Base-by-base conservation (phyloP, 1,140 invertebrate species). In the Drosophila guanche region DNA sequence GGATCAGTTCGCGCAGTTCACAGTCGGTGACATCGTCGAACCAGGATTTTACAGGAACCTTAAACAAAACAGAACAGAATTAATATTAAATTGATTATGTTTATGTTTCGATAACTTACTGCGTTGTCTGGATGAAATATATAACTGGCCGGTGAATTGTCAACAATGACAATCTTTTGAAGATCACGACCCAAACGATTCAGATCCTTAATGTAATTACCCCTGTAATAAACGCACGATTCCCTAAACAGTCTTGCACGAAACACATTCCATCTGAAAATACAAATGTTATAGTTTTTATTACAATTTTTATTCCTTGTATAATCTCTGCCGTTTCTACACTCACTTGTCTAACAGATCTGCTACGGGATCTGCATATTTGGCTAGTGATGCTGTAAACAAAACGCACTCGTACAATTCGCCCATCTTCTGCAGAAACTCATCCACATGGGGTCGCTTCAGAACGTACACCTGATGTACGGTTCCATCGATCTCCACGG, bases 71-170 rank as follows among this genome's bases (percentile, higher is more conserved):
- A 45, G 0, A 4, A 23, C 12, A 20, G n/a, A 56, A 22, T 4
- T 10, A n/a, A 8, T 22, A 5, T 3, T 51, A 7, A 66, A 40
- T n/a, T 33, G 3, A 5, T 6, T 4, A 4, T 8, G 12, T 16
- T 6, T 3, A 47, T 29, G 4, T 42, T 3, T 33, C 3, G 10
- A 43, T 22, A 76, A 95, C 96, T 97, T 93, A 99, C 98, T 92
- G 99, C 98, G 94, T 99, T 99, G 92, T 99, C 97, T 91, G 99
- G 98, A 95, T 99, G 99, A 95, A 99, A 99, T 93, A 99, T 98
- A 93, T 99, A 99, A 65, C 98, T 99, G 85, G 98, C 98, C 81
- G 99, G 99, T 83, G 98, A 99, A 94, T 99, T 99, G 94, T 99
- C 99, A 70, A 99, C 96, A 90, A 99, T 99, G 88, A 99, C 95